Evolutionary conservation across 2,797 vertebrate genomes (phyloP).

Genomic region (Salarias fasciatus): DNA sequence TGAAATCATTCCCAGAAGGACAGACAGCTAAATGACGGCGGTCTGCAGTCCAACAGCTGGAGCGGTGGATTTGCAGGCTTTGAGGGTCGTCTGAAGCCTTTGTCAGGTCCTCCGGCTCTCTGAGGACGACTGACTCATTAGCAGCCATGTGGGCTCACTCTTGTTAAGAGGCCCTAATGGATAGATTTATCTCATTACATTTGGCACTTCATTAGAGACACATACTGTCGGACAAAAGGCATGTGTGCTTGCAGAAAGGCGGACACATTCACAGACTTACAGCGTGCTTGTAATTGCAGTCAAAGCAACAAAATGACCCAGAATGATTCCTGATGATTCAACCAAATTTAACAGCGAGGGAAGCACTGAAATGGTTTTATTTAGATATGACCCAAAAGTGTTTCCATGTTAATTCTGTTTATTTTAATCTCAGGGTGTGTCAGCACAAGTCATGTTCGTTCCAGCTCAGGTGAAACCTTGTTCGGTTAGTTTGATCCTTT

Average conservation of each 20-base stretch:
- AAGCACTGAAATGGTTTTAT: too few relatives aligned
- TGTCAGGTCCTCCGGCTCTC: conserved; percentile 49
- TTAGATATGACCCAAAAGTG: too few relatives aligned
- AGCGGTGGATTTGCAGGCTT: conserved; percentile 45
- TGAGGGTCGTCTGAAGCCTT: conserved; percentile 40
- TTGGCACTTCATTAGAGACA: conserved; percentile 69
- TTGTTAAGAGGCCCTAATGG: conserved; percentile 59
- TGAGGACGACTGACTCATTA: conserved; percentile 65
- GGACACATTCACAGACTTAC: conserved; percentile 6
- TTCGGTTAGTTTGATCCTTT: too few relatives aligned
- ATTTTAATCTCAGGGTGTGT: too few relatives aligned
- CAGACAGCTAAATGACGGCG: conserved; percentile 49
- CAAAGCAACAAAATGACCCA: conserved; percentile 15
- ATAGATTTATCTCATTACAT: conserved; percentile 69
- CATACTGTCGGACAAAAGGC: conserved; percentile 47
- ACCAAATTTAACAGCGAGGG: too few relatives aligned
- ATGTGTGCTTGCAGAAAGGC: conserved; percentile 26
- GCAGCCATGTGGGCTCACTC: conserved; percentile 57
- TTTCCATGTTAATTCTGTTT: too few relatives aligned
- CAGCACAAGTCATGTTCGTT: too few relatives aligned
- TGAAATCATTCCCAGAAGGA: conserved; percentile 59
- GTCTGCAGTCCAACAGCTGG: conserved; percentile 65
- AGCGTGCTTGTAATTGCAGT: conserved; percentile 19
- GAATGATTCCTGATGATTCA: too few relatives aligned
- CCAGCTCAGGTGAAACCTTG: too few relatives aligned